phyloP scores from a whole-genome alignment of 2,888 invertebrate species.

The Anthophora plumipes region DNA sequence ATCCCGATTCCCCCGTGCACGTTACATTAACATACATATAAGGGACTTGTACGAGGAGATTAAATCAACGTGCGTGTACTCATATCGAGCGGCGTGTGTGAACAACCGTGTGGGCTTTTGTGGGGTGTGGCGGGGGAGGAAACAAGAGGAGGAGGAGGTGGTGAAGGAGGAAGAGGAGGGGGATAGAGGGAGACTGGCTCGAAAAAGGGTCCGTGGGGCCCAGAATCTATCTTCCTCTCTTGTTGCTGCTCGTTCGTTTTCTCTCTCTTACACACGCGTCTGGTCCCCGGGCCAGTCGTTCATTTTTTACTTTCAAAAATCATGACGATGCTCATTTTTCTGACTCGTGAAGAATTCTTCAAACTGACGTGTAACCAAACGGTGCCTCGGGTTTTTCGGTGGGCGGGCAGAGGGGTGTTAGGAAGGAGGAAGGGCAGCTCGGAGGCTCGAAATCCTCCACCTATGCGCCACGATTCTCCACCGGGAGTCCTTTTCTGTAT shows the following conservation, averaged over 20 bases:
- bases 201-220: slow-evolving; percentile 64
- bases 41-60: slow-evolving; percentile 36
- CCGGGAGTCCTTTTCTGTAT: slow-evolving; percentile 62
- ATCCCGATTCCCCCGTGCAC: slow-evolving; percentile 20
- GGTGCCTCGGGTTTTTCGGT: slow-evolving; percentile 73
- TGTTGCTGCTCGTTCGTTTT: neutral
- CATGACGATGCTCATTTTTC: slow-evolving; percentile 85
- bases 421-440: slow-evolving; percentile 32
- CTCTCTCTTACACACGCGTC: slow-evolving; percentile 30
- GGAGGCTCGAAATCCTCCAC: slow-evolving; percentile 75
- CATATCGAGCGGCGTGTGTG: slow-evolving; percentile 61
- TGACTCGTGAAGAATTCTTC: slow-evolving; percentile 84
- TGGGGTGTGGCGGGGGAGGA: slow-evolving; percentile 39
- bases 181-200: slow-evolving; percentile 55
- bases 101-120: slow-evolving; percentile 35
- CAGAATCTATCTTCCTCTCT: slow-evolving; percentile 21
- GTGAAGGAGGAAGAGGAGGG: slow-evolving; percentile 42
- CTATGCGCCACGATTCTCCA: slow-evolving; percentile 71
- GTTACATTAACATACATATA: slow-evolving; percentile 68
- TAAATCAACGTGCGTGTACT: slow-evolving; percentile 56
- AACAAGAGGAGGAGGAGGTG: too few species aligned
- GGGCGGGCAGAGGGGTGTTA: slow-evolving; percentile 50
- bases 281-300: slow-evolving; percentile 71
- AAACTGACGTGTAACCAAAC: slow-evolving; percentile 83
- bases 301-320: slow-evolving; percentile 85